These are phyloP conservation scores for Lepidochitona cinerea DNA, from an alignment of 2,888 invertebrate genomes.

Conservation along the genomic window DNA sequence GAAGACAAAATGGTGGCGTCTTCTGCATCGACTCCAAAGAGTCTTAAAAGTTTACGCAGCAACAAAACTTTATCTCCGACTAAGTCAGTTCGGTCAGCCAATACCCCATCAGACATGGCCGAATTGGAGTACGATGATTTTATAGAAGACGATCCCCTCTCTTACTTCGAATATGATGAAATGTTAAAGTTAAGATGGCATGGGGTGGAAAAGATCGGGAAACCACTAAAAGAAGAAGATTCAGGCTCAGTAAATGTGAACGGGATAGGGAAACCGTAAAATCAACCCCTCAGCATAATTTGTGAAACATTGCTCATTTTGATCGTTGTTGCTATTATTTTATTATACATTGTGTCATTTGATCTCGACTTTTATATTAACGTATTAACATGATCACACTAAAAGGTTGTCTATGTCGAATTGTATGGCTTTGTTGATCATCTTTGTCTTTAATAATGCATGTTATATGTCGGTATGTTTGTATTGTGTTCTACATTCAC, in stretches of 20 bases:
- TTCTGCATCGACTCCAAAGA: neutral
- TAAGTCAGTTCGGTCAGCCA: slow-evolving; percentile 39
- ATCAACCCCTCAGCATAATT: neutral
- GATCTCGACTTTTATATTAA: neutral
- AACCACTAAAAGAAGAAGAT: neutral
- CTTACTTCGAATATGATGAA: slow-evolving; percentile 60
- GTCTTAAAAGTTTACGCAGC: slow-evolving; percentile 38
- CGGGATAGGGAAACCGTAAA: neutral
- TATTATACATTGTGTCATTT: neutral
- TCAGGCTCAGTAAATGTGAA: neutral
- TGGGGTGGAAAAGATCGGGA: slow-evolving; percentile 44
- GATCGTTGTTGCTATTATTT: neutral
- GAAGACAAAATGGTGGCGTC: slow-evolving; percentile 25
- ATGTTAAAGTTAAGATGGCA: slow-evolving; percentile 55
- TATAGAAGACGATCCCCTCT: slow-evolving; percentile 61
- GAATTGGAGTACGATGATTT: slow-evolving; percentile 65
- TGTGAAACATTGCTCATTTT: neutral
- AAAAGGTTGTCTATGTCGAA: too few species aligned
- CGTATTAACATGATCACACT: neutral
- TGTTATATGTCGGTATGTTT: too few species aligned
- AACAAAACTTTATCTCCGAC: slow-evolving; percentile 53
- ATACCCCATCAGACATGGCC: slow-evolving; percentile 50
- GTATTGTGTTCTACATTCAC: too few species aligned
- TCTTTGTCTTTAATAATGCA: too few species aligned
- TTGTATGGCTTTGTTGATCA: too few species aligned